phyloP scores from a whole-genome alignment of 2,113 vertebrate genomes.

The Bubo scandiacus region DNA sequence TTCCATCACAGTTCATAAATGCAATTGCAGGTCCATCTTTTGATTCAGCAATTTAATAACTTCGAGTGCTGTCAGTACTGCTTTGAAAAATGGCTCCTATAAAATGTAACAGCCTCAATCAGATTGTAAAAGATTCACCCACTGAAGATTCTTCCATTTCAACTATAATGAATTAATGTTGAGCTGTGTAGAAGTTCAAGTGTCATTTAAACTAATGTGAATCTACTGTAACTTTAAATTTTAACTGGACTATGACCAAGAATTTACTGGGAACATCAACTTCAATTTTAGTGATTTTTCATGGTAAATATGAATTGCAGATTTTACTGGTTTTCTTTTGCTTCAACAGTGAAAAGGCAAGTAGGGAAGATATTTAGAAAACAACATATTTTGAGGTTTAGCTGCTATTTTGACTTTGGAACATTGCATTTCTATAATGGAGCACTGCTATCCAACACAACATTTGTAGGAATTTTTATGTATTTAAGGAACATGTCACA shows the following conservation, averaged over 20 bases:
- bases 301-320: constrained; percentile 41
- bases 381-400: constrained; percentile 4
- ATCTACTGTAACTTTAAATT: constrained; percentile 75
- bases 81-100: constrained; percentile 98
- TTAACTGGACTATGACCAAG: constrained; percentile 64
- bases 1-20: constrained; percentile 81
- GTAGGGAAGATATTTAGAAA: background rate
- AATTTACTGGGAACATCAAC: constrained; percentile 67
- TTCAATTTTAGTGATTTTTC: constrained; percentile 63
- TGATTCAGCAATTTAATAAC: constrained; percentile 98
- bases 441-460: background rate
- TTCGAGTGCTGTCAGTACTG: constrained; percentile 94
- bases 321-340: constrained; percentile 51
- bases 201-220: constrained; percentile 90
- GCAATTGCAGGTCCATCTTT: constrained; percentile 78
- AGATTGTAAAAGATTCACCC: constrained; percentile 90
- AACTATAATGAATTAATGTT: constrained; percentile 95
- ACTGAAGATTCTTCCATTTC: constrained; percentile 83
- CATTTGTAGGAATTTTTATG: background rate
- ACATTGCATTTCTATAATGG: background rate
- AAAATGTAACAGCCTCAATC: constrained; percentile 99
- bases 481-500: background rate
- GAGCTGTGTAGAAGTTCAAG: constrained; percentile 91
- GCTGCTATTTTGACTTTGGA: background rate
- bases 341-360: constrained; percentile 30